A percentile compares a stretch with the other conserved stretches of the same genome.
These are phyloP conservation scores for Lordiphosa andalusiaca DNA, from an alignment of 2,888 invertebrate species.

Conservation along the genomic window DNA sequence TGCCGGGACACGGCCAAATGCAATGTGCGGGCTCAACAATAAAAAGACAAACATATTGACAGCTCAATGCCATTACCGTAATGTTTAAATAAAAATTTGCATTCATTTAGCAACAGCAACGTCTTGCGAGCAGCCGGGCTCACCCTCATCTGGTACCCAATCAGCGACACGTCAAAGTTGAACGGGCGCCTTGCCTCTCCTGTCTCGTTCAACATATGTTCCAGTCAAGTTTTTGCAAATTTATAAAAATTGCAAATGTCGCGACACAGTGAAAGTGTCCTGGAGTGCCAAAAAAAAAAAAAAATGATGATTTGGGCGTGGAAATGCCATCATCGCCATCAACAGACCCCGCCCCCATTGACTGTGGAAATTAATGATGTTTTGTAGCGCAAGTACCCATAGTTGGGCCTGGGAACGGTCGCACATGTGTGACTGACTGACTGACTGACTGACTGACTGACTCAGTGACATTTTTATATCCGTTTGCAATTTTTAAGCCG, in stretches of 20 bases:
- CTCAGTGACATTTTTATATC: constrained; percentile 55
- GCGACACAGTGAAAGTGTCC: constrained; percentile 50
- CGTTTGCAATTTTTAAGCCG: constrained; percentile 70
- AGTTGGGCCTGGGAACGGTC: constrained; percentile 66
- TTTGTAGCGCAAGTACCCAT: constrained; percentile 40
- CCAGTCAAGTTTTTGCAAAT: constrained; percentile 61
- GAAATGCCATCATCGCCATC: constrained; percentile 53
- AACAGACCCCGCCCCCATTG: constrained; percentile 20
- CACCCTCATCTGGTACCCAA: constrained; percentile 45
- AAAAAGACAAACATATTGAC: constrained; percentile 68
- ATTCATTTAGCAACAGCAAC: constrained; percentile 60
- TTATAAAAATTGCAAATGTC: constrained; percentile 64
- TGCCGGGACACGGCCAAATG: constrained; percentile 1
- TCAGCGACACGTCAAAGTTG: constrained; percentile 59
- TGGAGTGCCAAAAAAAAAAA: constrained; percentile 39
- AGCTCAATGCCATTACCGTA: constrained; percentile 69
- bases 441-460: constrained; percentile 41
- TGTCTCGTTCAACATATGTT: constrained; percentile 55
- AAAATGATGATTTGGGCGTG: constrained; percentile 50
- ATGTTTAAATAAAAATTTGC: constrained; percentile 74
- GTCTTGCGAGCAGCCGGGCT: not conserved
- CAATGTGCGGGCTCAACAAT: constrained; percentile 44
- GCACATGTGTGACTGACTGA: constrained; percentile 69
- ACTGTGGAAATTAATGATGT: constrained; percentile 75
- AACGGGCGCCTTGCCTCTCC: constrained; percentile 32